These are phyloP conservation scores for Sphaerophoria rueppellii DNA, from an alignment of 2,888 invertebrate genomes.

Conservation along the genomic window DNA sequence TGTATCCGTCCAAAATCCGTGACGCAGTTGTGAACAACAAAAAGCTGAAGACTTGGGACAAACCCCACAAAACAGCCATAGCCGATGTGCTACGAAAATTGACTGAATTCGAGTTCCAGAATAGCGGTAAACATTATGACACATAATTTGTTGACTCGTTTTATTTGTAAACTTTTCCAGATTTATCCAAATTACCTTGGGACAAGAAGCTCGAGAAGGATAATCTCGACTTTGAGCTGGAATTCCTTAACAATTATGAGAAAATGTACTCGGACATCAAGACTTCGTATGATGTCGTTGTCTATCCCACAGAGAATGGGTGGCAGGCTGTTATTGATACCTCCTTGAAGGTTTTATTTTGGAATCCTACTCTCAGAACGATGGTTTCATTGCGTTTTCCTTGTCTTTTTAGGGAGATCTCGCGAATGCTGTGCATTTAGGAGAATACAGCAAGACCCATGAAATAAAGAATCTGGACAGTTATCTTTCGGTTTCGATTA, in stretches of 20 bases:
- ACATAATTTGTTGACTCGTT: not conserved
- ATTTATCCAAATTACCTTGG: slow-evolving; percentile 83
- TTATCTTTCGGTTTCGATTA: slow-evolving; percentile 93
- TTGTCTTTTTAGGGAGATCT: slow-evolving; percentile 89
- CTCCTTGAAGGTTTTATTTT: slow-evolving; percentile 76
- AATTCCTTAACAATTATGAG: slow-evolving; percentile 90
- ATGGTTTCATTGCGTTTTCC: slow-evolving; percentile 89
- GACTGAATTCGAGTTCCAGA: slow-evolving; percentile 88
- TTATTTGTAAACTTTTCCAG: slow-evolving; percentile 70
- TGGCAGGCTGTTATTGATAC: slow-evolving; percentile 86
- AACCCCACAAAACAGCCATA: slow-evolving; percentile 89
- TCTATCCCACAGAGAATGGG: slow-evolving; percentile 94
- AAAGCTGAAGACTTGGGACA: slow-evolving; percentile 93
- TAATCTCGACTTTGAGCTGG: slow-evolving; percentile 93
- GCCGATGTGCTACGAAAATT: slow-evolving; percentile 91
- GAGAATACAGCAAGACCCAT: slow-evolving; percentile 90
- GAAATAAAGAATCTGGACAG: slow-evolving; percentile 92
- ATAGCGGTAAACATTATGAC: slow-evolving; percentile 82
- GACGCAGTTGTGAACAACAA: slow-evolving; percentile 91
- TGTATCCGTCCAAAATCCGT: slow-evolving; percentile 92
- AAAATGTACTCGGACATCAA: slow-evolving; percentile 95
- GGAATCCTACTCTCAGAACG: not conserved
- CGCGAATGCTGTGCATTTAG: slow-evolving; percentile 88
- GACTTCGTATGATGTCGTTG: slow-evolving; percentile 95
- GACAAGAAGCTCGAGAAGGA: slow-evolving; percentile 93